A percentile compares a stretch with the other conserved stretches of the same genome.
Conservation (phyloP, 1,140 invertebrate species). For the Papilio aristodemus region DNA sequence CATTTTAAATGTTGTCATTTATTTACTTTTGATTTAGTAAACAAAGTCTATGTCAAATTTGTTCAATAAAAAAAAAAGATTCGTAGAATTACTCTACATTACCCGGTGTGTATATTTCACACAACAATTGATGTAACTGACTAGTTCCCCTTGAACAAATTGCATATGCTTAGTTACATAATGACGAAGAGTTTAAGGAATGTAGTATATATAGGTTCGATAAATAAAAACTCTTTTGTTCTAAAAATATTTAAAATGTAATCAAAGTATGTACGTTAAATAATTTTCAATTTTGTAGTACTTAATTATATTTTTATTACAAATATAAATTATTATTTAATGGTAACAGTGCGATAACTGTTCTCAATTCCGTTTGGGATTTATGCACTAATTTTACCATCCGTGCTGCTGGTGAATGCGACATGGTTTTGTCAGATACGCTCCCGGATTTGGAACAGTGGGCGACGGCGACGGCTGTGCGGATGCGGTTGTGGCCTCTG, state of each 20-base stretch:
- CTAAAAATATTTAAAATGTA: too few relatives aligned
- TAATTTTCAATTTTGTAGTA: too few relatives aligned
- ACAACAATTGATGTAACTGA: too few relatives aligned
- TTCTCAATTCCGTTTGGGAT: conserved; percentile 44
- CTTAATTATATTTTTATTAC: too few relatives aligned
- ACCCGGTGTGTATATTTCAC: background rate
- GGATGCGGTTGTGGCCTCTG: conserved; percentile 38
- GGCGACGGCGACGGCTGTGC: conserved; percentile 40
- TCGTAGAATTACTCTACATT: background rate
- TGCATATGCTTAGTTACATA: too few relatives aligned
- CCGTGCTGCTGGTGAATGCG: conserved; percentile 37
- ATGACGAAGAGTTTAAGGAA: too few relatives aligned
- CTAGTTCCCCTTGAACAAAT: too few relatives aligned
- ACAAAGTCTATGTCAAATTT: conserved; percentile 3
- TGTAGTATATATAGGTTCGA: too few relatives aligned
- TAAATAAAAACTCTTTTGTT: too few relatives aligned
- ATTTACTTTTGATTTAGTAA: conserved; percentile 31
- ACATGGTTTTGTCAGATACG: conserved; percentile 51
- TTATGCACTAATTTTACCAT: conserved; percentile 53
- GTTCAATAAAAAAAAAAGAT: conserved; percentile 7
- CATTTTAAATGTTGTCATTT: conserved; percentile 35
- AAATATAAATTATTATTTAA: background rate
- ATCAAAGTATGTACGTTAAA: too few relatives aligned
- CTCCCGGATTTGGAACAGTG: conserved; percentile 44
- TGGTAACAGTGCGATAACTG: conserved; percentile 9